Evolutionary conservation across 2,888 invertebrate species (phyloP).

Genomic region (Apotomis betuletana): DNA sequence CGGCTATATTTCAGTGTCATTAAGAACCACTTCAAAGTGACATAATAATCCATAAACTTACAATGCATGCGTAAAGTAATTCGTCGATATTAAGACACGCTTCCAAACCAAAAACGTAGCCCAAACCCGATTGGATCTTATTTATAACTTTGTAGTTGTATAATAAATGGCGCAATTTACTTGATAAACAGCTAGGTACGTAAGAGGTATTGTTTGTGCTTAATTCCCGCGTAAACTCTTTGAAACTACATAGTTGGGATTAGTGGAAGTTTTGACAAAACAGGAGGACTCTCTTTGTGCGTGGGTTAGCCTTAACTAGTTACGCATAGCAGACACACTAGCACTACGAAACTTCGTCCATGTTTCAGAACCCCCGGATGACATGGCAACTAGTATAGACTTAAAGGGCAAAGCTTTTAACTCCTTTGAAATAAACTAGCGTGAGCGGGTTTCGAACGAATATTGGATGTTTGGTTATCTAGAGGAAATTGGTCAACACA

Average conservation of each 20-base stretch:
- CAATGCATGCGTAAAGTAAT: not conserved
- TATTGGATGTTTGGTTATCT: too few relatives aligned
- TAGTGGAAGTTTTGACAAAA: conserved; percentile 27
- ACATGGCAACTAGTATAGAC: not conserved
- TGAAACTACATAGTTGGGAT: conserved; percentile 3
- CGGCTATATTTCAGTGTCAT: too few relatives aligned
- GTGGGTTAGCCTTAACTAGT: conserved; percentile 1
- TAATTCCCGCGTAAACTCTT: conserved; percentile 8
- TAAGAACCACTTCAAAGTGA: not conserved
- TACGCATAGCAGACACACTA: conserved; percentile 4
- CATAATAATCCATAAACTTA: not conserved
- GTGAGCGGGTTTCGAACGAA: too few relatives aligned
- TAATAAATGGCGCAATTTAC: conserved; percentile 6
- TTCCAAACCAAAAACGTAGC: not conserved
- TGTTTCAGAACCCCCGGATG: not conserved
- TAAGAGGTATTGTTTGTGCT: conserved; percentile 24
- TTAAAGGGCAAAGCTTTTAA: not conserved
- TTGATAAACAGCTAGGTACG: conserved; percentile 19
- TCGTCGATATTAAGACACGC: not conserved
- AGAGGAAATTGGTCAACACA: too few relatives aligned
- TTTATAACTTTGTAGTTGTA: conserved; percentile 5
- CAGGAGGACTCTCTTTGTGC: conserved; percentile 7
- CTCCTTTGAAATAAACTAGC: too few relatives aligned
- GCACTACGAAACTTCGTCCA: not conserved
- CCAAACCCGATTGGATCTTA: not conserved